Evolutionary conservation across 2,113 vertebrate genomes (phyloP), one percentile per base, ranked within the genome.

Genomic region (Phyllostomus hastatus): DNA sequence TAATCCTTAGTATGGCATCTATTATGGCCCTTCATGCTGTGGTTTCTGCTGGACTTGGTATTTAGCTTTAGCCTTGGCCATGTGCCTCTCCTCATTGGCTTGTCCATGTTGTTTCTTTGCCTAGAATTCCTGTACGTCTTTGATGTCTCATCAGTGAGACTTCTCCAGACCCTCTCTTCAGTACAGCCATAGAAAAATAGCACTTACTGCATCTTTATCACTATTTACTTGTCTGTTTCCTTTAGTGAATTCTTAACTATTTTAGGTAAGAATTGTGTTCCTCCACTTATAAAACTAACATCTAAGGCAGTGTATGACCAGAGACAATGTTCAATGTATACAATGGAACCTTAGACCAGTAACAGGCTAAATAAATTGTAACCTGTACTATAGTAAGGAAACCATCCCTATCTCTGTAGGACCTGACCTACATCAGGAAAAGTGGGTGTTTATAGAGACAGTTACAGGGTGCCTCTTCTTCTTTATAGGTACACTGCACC

Each of bases 241-340:
- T n/a, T 64, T 33, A 12, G 38, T 66, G 20, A 83, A 89, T 95
- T 78, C 59, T 69, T 28, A 84, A 76, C 22, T 57, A 28, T 28
- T 78, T 67, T 14, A 19, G 19, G 26, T 78, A 26, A 78, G 61
- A 26, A 38, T 17, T 33, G 0, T n/a, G 14, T 52, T 41, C 57
- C 87, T 80, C 31, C 20, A 52, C 82, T 80, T 88, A 20, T 59
- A 66, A 78, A 50, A 46, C 24, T 57, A 33, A 69, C 12, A 81
- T 83, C 33, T 50, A 57, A 94, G 70, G 35, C 76, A 66, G 43
- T 79, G 16, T 7, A 54, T 75, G 50, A 33, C 10, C 57, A 75
- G 46, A 91, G 59, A 35, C 69, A 26, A 20, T 69, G 31, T 66
- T 67, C 31, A 46, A 12, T 57, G 57, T 70, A 20, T 85, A 67